Conservation (phyloP, 2,113 vertebrate species). For the Otolemur garnettii region DNA sequence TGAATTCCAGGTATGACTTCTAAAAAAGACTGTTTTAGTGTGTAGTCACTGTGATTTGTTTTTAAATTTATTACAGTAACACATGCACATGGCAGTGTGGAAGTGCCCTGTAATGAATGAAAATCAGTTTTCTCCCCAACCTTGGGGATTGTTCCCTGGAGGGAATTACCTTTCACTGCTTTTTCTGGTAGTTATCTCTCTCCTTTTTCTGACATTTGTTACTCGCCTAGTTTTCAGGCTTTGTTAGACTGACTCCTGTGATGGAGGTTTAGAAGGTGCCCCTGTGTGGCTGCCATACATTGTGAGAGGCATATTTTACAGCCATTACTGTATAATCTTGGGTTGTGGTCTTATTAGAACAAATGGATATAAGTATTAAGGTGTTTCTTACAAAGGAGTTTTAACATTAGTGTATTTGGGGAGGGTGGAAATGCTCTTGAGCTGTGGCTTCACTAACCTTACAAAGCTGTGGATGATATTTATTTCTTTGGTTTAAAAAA, state of each 20-base stretch:
- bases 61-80: not conserved
- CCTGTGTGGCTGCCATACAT: not conserved
- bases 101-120: not conserved
- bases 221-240: not conserved
- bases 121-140: not conserved
- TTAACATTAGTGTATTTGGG: not conserved
- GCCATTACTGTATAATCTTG: not conserved
- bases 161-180: not conserved
- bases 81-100: fast-evolving
- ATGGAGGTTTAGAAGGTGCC: not conserved
- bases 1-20: conserved; percentile 95
- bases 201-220: not conserved
- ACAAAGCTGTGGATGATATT: not conserved
- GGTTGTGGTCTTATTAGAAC: not conserved
- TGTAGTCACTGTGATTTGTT: not conserved
- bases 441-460: not conserved
- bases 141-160: not conserved
- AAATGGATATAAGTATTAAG: not conserved
- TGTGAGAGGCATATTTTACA: not conserved
- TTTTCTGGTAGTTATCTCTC: not conserved
- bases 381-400: not conserved
- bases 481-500: not conserved
- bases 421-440: not conserved
- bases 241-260: too few species aligned
- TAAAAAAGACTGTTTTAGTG: not conserved